phyloP scores from a whole-genome alignment of 2,797 vertebrate species.

The Danio aesculapii region DNA sequence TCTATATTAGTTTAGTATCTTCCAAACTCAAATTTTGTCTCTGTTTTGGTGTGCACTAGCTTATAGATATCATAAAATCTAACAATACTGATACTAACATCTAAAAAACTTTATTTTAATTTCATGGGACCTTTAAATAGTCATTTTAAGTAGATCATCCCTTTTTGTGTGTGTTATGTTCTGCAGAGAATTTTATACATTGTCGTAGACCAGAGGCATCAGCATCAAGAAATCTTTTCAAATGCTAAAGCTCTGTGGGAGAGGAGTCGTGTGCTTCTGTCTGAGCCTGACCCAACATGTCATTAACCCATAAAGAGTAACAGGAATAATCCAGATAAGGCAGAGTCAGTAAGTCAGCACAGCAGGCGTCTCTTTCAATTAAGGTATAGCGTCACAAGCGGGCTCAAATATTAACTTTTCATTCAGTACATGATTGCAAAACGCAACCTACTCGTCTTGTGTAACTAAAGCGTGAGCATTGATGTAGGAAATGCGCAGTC shows the following conservation, averaged over 20 bases:
- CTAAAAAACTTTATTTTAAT: no score
- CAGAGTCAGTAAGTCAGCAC: neutral
- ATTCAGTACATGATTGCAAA: slow-evolving; percentile 4
- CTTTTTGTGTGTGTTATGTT: neutral
- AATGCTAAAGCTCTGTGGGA: neutral
- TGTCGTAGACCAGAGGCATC: neutral
- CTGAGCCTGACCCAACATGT: slow-evolving; percentile 37
- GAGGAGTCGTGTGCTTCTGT: neutral
- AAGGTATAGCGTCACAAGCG: neutral
- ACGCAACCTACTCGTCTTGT: slow-evolving; percentile 5
- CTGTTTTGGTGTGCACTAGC: no score
- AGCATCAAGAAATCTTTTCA: neutral
- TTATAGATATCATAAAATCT: no score
- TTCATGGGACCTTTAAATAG: no score
- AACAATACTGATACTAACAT: no score
- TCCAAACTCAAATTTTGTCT: no score
- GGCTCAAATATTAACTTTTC: slow-evolving; percentile 38
- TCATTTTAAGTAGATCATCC: neutral
- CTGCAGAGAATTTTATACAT: neutral
- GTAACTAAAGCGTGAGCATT: slow-evolving; percentile 11
- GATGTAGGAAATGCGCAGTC: neutral
- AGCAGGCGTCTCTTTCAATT: neutral
- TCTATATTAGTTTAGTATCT: no score
- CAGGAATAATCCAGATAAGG: neutral
- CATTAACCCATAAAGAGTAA: neutral